Conservation (phyloP, 2,797 vertebrate species). For the Siniperca scherzeri region DNA sequence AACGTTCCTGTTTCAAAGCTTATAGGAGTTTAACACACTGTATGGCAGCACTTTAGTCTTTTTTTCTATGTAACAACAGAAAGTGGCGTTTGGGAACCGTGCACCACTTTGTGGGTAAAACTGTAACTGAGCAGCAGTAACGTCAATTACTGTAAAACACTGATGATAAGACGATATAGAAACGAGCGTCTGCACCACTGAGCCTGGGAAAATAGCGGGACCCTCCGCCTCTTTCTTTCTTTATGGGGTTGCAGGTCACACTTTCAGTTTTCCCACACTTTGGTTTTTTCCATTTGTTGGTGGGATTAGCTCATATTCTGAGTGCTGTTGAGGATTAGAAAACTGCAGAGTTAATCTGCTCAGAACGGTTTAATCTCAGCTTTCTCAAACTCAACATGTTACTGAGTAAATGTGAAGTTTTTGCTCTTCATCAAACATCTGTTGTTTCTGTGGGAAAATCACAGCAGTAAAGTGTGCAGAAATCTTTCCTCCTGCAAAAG, state of each 20-base stretch:
- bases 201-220: neutral
- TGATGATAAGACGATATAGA: neutral
- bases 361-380: constrained; percentile 36
- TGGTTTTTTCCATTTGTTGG: constrained; percentile 25
- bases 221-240: neutral
- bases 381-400: constrained; percentile 12
- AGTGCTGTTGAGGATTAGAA: constrained; percentile 72
- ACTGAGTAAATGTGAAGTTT: constrained; percentile 27
- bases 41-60: neutral
- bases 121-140: no score
- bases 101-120: neutral
- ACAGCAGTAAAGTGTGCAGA: neutral
- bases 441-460: no score
- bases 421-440: constrained; percentile 10
- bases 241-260: constrained; percentile 2
- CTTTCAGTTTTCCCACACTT: constrained; percentile 32
- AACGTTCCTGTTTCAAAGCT: no score
- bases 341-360: constrained; percentile 63
- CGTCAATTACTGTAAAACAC: neutral
- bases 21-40: neutral
- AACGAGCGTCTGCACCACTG: neutral
- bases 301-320: constrained; percentile 69
- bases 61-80: neutral
- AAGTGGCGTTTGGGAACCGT: neutral
- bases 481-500: neutral